Base-by-base conservation (phyloP, 2,888 invertebrate species). In the Scaptomyza polygonia region DNA sequence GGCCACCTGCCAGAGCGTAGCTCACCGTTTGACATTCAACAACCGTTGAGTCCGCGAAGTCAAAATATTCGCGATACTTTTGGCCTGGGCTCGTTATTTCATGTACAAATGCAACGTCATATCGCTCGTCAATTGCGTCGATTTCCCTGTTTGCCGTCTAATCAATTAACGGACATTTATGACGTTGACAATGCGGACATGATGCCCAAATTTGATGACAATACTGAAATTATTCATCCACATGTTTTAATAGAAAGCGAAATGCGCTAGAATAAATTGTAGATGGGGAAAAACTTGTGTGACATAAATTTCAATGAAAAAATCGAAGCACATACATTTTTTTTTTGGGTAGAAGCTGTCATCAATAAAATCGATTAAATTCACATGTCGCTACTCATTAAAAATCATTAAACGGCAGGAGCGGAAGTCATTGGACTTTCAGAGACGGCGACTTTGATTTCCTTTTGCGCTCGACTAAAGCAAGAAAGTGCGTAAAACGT, bases 341-440 rank as follows among this genome's bases (percentile, higher is more conserved):
- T 2, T 9, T 30, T 30, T 11, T 9, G 30, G 32, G 48, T n/a
- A 34, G 18, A 59, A 61, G 56, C 67, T 72, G 73, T 63, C 66
- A 66, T 67, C 82, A 84, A 81, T 79, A 67, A 64, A 78, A 79
- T 81, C 87, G 87, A 86, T 81, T 81, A 86, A 81, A 79, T 64
- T 59, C 63, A 27, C 59, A 72, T 56, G 55, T 52, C 51, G 52
- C 70, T 80, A 78, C 82, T 83, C 88, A 83, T 83, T 83, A 83
- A 83, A 83, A 88, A 83, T 88, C 88, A 86, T 83, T 83, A 83
- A 83, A 79, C 77, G 86, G 71, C 88, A 88, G 72, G 48, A 83
- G 79, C 88, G 84, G 84, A 85, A 88, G 88, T 86, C 85, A 71
- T 88, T 81, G 82, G 79, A 73, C 86, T 88, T 86, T 88, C 88